Evolutionary conservation across 2,113 vertebrate species (phyloP), one percentile per base, ranked within the genome.

Genomic region (Cisticola juncidis): DNA sequence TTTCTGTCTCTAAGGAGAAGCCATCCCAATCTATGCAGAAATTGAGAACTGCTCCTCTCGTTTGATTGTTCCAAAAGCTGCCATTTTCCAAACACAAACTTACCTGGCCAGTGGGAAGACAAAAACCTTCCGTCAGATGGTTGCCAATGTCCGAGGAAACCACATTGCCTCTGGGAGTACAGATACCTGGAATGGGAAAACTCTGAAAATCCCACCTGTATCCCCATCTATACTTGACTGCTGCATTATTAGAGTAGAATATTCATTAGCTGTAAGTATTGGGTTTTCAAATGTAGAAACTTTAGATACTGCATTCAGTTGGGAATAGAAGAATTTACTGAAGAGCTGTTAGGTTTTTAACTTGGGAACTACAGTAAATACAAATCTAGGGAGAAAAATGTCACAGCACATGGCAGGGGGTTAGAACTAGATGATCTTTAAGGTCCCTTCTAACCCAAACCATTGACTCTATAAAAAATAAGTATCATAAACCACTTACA

Each of bases 1-100:
- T 78, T 80, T 92, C 68, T 96, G 60, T 92, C 64, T 91, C 92
- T 69, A 89, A 99, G 98, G 98, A 85, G 98, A 99, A 97, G 98
- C 98, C 51, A 98, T 99, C 81, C 98, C 98, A 25, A 99, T 99
- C 94, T 98, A 98, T 92, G 98, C 98, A 82, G 98, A 98, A 96
- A 98, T 99, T 86, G 98, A 99, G 92, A 99, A 99, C 81, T 98
- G 98, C 64, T 99, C 98, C 13, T 99, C 98, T 68, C 98, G 98
- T n/a, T 95, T 99, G 81, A 95, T 99, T 50, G 98, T 99, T 86
- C 98, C 98, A 69, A 99, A 99, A 97, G 98, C 98, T 80, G 98
- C 98, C 79, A 98, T 99, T 89, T 98, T 98, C 95, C 98, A 99
- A 98, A 99, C 98, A 21, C 98, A 99, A 97, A 99, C 98, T 1